A percentile compares a stretch with the other conserved stretches of the same genome.
Conservation (phyloP, 2,888 invertebrate genomes). For the Diplazon laetatorius region DNA sequence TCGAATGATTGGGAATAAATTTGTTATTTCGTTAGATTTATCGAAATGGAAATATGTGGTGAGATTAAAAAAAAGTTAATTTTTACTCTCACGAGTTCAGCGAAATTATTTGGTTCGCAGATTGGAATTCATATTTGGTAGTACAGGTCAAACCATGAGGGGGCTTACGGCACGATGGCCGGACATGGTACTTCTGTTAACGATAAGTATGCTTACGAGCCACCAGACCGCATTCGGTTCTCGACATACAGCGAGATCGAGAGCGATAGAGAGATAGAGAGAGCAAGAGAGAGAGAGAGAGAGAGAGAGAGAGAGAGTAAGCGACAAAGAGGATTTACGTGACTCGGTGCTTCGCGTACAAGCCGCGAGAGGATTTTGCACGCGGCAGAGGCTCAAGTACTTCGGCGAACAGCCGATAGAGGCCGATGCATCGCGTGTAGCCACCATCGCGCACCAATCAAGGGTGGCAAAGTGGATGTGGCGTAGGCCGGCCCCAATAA, state of each 20-base stretch:
- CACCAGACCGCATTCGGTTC: conserved; percentile 24
- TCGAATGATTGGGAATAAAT: too few relatives aligned
- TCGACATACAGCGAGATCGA: background rate
- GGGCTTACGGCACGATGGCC: background rate
- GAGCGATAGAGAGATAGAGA: background rate
- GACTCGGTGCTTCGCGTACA: conserved; percentile 6
- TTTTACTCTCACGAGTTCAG: background rate
- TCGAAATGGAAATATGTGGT: too few relatives aligned
- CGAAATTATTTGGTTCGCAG: background rate
- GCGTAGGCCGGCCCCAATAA: too few relatives aligned
- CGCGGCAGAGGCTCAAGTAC: conserved; percentile 17
- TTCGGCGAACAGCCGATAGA: background rate
- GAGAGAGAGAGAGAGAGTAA: background rate
- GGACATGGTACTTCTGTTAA: conserved; percentile 24
- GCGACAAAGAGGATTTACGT: conserved; percentile 47
- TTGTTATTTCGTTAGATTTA: too few relatives aligned
- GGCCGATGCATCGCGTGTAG: background rate
- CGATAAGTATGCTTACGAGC: conserved; percentile 17
- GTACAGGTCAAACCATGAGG: background rate
- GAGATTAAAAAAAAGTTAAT: background rate
- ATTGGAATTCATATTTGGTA: background rate
- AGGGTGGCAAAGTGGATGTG: background rate
- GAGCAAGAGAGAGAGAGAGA: conserved; percentile 2
- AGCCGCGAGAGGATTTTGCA: conserved; percentile 9
- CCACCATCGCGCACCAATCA: conserved; percentile 10